Evolutionary conservation across 2,797 vertebrate genomes (phyloP).

Genomic region (Myotis findleyi): DNA sequence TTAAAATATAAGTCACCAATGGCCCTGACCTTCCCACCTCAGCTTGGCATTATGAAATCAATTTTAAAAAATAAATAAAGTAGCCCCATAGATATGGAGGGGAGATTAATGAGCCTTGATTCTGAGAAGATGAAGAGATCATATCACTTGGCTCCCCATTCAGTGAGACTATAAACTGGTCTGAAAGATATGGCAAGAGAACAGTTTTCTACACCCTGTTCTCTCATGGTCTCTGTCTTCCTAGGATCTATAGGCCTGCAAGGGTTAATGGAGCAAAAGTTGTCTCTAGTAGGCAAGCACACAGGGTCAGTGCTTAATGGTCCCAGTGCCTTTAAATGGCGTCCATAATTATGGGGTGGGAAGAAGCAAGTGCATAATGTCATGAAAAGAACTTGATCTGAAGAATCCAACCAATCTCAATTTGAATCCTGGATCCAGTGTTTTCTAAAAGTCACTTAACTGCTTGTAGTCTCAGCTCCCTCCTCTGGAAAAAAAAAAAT

Average conservation of each 20-base stretch:
- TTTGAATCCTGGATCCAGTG: background rate
- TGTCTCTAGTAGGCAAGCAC: background rate
- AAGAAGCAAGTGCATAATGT: background rate
- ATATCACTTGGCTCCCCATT: background rate
- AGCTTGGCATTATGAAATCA: background rate
- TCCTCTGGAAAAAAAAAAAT: background rate
- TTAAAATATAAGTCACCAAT: background rate
- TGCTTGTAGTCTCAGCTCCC: slow-evolving; percentile 1
- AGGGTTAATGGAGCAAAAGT: background rate
- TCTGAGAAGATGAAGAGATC: background rate
- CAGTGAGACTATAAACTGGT: background rate
- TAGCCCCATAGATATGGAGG: background rate
- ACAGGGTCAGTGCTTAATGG: background rate
- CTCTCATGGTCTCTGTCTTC: background rate
- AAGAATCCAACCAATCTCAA: background rate
- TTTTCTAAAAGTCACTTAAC: slow-evolving; percentile 20
- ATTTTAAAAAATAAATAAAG: background rate
- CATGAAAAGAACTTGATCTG: background rate
- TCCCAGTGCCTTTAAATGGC: background rate
- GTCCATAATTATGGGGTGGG: background rate
- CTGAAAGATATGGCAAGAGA: background rate
- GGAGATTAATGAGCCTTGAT: background rate
- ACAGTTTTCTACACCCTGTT: background rate
- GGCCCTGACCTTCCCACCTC: background rate
- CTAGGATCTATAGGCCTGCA: background rate